These are phyloP conservation scores for Mylabris phalerata DNA, from an alignment of 1,140 invertebrate genomes.

Conservation along the genomic window DNA sequence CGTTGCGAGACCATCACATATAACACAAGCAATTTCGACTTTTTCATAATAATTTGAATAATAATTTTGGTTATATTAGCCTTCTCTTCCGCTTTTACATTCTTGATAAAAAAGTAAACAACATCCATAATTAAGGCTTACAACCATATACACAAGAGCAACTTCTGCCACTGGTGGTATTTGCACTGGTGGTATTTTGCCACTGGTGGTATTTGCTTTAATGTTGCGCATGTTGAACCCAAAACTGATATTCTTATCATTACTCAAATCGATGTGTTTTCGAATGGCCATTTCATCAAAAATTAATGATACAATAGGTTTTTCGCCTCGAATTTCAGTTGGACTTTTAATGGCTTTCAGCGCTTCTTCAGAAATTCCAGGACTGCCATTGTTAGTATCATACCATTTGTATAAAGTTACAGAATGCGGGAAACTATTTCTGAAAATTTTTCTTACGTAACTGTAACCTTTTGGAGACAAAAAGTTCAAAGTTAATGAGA, in stretches of 20 bases:
- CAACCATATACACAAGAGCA: conserved; percentile 35
- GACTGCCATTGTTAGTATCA: conserved; percentile 25
- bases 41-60: too few species aligned
- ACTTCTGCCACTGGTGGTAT: conserved; percentile 26
- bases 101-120: conserved; percentile 39
- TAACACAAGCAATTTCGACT: too few species aligned
- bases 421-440: conserved; percentile 28
- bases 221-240: conserved; percentile 19
- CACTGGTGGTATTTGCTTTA: conserved; percentile 15
- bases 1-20: conserved; percentile 25
- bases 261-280: conserved; percentile 28
- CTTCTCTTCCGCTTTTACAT: conserved; percentile 25
- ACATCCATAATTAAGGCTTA: conserved; percentile 29
- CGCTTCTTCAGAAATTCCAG: conserved; percentile 34
- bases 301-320: conserved; percentile 9
- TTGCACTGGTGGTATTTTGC: conserved; percentile 22
- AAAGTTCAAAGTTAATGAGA: conserved; percentile 32
- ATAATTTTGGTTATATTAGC: conserved; percentile 20
- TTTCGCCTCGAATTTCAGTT: conserved; percentile 3
- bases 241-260: conserved; percentile 24
- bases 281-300: conserved; percentile 36
- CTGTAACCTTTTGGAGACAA: conserved; percentile 31
- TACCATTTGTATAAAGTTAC: conserved; percentile 36
- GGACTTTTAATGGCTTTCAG: conserved; percentile 20
- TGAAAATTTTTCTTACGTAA: conserved; percentile 21